Evolutionary conservation across 2,113 vertebrate species (phyloP).

Genomic region (Leucoraja erinaceus): DNA sequence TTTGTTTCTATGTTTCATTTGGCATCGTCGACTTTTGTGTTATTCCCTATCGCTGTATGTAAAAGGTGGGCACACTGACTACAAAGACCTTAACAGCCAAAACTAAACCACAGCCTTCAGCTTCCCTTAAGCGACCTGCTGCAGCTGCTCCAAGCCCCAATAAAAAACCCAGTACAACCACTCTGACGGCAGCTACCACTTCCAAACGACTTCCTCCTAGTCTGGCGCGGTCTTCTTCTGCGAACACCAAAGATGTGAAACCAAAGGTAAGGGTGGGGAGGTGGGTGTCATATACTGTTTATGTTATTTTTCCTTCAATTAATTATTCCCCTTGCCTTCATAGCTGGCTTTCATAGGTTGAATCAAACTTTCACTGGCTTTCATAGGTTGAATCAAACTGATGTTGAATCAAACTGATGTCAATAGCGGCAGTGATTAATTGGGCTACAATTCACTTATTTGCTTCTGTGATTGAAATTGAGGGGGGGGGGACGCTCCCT

Average conservation of each 20-base stretch:
- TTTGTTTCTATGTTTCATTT: conserved; percentile 27
- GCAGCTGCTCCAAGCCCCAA: conserved; percentile 24
- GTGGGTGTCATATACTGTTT: neutral
- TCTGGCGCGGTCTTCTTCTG: conserved; percentile 5
- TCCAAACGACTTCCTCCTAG: conserved; percentile 5
- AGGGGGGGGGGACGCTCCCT: no score
- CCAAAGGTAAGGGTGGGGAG: conserved; percentile 20
- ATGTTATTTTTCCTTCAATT: neutral
- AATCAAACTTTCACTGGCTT: neutral
- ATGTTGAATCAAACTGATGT: neutral
- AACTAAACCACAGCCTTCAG: conserved; percentile 23
- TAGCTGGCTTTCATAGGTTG: neutral
- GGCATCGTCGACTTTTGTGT: conserved; percentile 19
- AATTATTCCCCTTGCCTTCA: neutral
- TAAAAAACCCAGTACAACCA: neutral
- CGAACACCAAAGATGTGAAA: conserved; percentile 15
- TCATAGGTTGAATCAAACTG: neutral
- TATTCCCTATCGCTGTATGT: conserved; percentile 11
- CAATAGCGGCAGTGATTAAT: no score
- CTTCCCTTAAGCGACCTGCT: conserved; percentile 30
- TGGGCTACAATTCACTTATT: neutral
- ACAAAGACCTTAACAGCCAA: conserved; percentile 22
- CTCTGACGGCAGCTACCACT: conserved; percentile 7
- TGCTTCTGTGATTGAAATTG: no score
- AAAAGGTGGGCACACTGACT: conserved; percentile 15